phyloP scores from a whole-genome alignment of 2,797 vertebrate species.

The Acipenser ruthenus region DNA sequence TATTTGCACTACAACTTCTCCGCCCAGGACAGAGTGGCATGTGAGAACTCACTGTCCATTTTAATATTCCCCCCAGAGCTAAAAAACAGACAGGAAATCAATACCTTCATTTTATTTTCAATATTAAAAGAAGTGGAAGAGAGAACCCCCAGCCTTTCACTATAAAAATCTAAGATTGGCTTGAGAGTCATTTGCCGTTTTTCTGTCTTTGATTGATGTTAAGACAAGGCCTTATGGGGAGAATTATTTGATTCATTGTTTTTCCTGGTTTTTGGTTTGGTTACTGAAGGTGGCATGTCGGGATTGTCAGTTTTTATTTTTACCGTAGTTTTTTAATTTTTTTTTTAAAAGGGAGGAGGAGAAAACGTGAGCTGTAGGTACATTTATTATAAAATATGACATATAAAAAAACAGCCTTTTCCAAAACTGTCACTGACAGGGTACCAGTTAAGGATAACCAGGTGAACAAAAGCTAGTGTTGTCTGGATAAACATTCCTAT shows the following conservation, averaged over 20 bases:
- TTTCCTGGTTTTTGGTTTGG: conserved; percentile 2
- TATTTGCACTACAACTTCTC: conserved; percentile 26
- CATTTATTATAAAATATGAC: too few relatives aligned
- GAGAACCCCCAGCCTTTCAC: conserved; percentile 31
- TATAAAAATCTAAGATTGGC: conserved; percentile 40
- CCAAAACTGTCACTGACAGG: too few relatives aligned
- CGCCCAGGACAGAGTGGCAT: conserved; percentile 22
- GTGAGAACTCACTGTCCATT: conserved; percentile 47
- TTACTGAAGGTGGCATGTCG: too few relatives aligned
- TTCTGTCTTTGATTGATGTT: conserved; percentile 33
- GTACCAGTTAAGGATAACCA: too few relatives aligned
- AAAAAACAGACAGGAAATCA: conserved; percentile 57
- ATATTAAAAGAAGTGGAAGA: conserved; percentile 48
- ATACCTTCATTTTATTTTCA: conserved; percentile 51
- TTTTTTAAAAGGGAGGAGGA: too few relatives aligned
- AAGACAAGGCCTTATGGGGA: conserved; percentile 31
- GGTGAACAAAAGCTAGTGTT: too few relatives aligned
- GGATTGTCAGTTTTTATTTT: too few relatives aligned
- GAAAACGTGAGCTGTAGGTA: too few relatives aligned
- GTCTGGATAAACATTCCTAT: too few relatives aligned
- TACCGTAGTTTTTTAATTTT: too few relatives aligned
- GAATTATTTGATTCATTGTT: conserved; percentile 39
- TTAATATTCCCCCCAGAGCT: conserved; percentile 52
- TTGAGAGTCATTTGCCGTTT: conserved; percentile 40
- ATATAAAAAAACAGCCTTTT: too few relatives aligned